Evolutionary conservation across 2,113 vertebrate genomes (phyloP), one percentile per base, ranked within the genome.

Genomic region (Struthidea cinerea): DNA sequence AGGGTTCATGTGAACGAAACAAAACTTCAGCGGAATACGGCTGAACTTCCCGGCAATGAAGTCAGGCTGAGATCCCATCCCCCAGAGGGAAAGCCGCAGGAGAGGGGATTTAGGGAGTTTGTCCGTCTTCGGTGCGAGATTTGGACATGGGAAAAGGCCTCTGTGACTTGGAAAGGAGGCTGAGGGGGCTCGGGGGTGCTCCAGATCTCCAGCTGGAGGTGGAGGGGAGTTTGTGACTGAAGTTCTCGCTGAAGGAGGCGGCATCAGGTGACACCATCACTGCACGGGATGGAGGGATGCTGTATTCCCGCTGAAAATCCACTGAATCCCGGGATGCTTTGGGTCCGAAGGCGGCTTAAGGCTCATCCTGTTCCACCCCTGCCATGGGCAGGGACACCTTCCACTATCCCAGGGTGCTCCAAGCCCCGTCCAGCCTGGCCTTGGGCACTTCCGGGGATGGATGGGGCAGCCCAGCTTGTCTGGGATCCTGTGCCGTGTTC

Each of bases 381-480:
- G 21, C 71, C 63, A 28, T 0, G 3, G 32, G 10, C 53, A 60
- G 27, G 47, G 28, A 28, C 46, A 37, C 16, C 10, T 14, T 9
- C n/a, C n/a, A 7, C 39, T 5, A 1, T 1, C 3, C 65, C 41
- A 11, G 28, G 9, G 0, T 28, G 19, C 23, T 78, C 56, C 47
- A 61, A 39, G 23, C 27, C 21, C 27, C 0, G 0, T 27, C 71
- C 53, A 15, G 1, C 53, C 35, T 21, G 60, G 42, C 44, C 37
- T 32, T 5, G 46, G 22, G 2, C 46, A 52, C 27, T 52, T 8
- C 26, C 79, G 41, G 53, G 30, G 11, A 59, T 59, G 30, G 11
- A 59, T 59, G 14, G 22, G 28, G 35, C 24, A 69, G 35, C 24
- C 8, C 55, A 39, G 63, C 18, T 53, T 0, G 55, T 39, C 64